phyloP scores from a whole-genome alignment of 30 jellyfish, hydroid and myxozoan genomes.

The Nemopilema nomurai region DNA sequence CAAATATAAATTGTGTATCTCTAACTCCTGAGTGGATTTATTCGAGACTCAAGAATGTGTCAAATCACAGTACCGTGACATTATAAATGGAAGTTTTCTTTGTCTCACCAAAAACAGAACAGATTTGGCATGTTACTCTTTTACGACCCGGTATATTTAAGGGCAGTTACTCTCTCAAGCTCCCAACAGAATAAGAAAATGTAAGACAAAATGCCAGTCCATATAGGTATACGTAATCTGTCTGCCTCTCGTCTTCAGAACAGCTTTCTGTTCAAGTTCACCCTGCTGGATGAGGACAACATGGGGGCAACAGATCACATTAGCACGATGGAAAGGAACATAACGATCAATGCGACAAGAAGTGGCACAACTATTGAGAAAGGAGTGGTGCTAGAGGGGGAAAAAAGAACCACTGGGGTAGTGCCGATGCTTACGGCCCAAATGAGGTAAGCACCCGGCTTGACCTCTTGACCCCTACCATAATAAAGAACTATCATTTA shows the following conservation, averaged over 20 bases:
- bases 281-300: constrained; percentile 2
- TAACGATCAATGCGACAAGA: constrained; percentile 27
- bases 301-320: not conserved
- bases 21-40: no score
- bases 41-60: no score
- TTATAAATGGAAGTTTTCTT: no score
- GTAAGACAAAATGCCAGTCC: not conserved
- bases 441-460: constrained; percentile 37
- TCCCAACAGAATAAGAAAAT: not conserved
- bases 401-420: not conserved
- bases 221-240: no score
- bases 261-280: not conserved
- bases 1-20: no score
- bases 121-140: no score
- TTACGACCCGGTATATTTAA: no score
- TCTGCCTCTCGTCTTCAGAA: not conserved
- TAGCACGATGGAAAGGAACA: constrained; percentile 2
- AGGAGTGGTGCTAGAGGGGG: constrained; percentile 2
- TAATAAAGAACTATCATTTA: no score
- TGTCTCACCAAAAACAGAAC: no score
- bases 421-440: constrained; percentile 27
- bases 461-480: no score
- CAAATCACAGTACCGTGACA: no score
- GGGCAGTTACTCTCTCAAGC: no score
- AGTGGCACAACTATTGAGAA: constrained; percentile 1